Conservation (phyloP, 2,797 vertebrate genomes). For the Rhyacichthys aspro region DNA sequence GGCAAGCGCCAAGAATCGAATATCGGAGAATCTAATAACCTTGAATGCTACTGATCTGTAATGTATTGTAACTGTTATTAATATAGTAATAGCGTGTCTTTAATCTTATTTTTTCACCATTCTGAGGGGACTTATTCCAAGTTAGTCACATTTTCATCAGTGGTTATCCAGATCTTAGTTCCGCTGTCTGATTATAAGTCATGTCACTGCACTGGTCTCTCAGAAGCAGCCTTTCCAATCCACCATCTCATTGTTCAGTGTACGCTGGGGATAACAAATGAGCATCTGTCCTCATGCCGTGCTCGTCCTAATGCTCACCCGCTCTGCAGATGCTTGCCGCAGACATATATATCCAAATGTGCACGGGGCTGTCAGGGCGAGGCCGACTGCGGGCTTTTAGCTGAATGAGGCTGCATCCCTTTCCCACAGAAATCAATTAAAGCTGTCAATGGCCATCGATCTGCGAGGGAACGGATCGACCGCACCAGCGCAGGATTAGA, state of each 20-base stretch:
- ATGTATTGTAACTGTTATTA: too few relatives aligned
- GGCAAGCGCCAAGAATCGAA: too few relatives aligned
- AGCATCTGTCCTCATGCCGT: background rate
- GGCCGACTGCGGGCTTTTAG: conserved; percentile 48
- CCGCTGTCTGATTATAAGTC: background rate
- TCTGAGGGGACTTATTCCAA: too few relatives aligned
- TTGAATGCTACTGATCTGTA: too few relatives aligned
- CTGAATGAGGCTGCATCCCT: conserved; percentile 56
- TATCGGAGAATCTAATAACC: too few relatives aligned
- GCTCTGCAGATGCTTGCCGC: background rate
- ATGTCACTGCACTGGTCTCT: background rate
- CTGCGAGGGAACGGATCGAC: conserved; percentile 54
- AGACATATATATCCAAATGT: conserved; percentile 19
- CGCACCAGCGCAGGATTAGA: conserved; percentile 63
- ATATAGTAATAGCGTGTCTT: too few relatives aligned
- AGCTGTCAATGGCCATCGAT: conserved; percentile 77
- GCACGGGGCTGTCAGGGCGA: conserved; percentile 2
- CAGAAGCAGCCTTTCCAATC: conserved; percentile 1
- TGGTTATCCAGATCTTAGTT: background rate
- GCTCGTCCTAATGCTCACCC: background rate
- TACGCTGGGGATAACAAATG: conserved; percentile 3
- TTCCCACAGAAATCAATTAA: conserved; percentile 81
- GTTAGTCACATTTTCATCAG: background rate
- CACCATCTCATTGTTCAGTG: background rate
- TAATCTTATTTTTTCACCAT: too few relatives aligned